Evolutionary conservation across 2,888 invertebrate species (phyloP), one percentile per base, ranked within the genome.

Genomic region (Tryphoninae sp.): DNA sequence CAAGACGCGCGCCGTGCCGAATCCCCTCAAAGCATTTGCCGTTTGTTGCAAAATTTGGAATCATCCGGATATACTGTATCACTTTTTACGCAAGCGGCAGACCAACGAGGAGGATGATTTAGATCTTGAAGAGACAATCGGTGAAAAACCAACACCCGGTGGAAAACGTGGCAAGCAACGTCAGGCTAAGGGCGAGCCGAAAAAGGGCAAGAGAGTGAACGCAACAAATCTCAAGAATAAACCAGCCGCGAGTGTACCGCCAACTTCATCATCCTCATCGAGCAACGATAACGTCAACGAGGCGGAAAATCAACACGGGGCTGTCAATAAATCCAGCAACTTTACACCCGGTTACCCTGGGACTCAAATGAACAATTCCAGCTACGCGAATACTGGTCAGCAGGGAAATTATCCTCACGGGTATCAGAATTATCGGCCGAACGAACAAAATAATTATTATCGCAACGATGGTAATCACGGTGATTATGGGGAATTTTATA

Each of bases 31-130:
- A 92, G 98, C 99, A 1, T 99, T 99, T 92, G 98, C 99, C 22
- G 98, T 99, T 78, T 99, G 99, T 91, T 99, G 98, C 91, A 99
- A 99, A 94, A 98, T 98, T 86, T 98, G 98, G 98, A 98, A 98
- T 91, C 98, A 98, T 92, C 98, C 98, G 0, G 98, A 98, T 91
- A 97, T 98, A 19, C 91, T 98, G 40, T 98, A 97, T 90, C 96
- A 97, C 90, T 97, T 97, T 89, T 92, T 98, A 78, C 96, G 95
- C 89, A 97, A 97, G 90, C 94, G 96, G 62, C 95, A 95, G 82
- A 95, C 96, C 88, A 96, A 95, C 26, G 96, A 95, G 85, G 95
- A 95, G 26, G 95, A 95, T 2, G 97, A 97, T 92, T 93, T 97
- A 86, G 97, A 97, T 91, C 92, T 97, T 75, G 97, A 97, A 86